These are phyloP conservation scores for Saccostrea glomerata DNA, from an alignment of 1,140 invertebrate species.

Conservation along the genomic window DNA sequence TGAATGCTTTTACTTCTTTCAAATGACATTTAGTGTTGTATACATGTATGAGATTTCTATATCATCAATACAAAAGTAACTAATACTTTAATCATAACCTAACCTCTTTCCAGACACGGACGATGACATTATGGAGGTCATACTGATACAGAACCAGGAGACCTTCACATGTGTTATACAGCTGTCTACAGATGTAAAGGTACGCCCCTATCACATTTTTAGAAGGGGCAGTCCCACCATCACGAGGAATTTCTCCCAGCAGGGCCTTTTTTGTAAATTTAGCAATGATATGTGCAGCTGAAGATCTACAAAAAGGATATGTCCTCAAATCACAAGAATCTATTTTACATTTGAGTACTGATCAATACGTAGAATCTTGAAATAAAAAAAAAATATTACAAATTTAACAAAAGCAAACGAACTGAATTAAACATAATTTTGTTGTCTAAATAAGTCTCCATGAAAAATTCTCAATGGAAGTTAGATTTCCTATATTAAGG, in stretches of 20 bases:
- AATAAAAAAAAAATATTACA: no score
- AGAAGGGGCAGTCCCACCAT: conserved; percentile 64
- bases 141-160: conserved; percentile 74
- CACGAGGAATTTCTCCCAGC: conserved; percentile 62
- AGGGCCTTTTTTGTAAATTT: conserved; percentile 77
- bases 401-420: no score
- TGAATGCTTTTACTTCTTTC: background rate
- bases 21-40: background rate
- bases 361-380: no score
- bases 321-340: background rate
- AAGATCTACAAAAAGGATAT: conserved; percentile 65
- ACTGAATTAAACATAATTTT: no score
- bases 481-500: no score
- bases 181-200: conserved; percentile 76
- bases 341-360: no score
- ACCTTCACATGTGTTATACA: conserved; percentile 78
- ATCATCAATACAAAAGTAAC: background rate
- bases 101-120: conserved; percentile 73
- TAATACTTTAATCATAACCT: conserved; percentile 33
- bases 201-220: conserved; percentile 73
- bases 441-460: no score
- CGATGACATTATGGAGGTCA: conserved; percentile 73
- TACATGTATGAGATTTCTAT: no score
- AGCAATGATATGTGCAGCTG: conserved; percentile 75
- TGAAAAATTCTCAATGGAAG: no score